A percentile compares a stretch with the other conserved stretches of the same genome.
Evolutionary conservation across 2,888 invertebrate genomes (phyloP).

Genomic region (Steinernema hermaphroditum): DNA sequence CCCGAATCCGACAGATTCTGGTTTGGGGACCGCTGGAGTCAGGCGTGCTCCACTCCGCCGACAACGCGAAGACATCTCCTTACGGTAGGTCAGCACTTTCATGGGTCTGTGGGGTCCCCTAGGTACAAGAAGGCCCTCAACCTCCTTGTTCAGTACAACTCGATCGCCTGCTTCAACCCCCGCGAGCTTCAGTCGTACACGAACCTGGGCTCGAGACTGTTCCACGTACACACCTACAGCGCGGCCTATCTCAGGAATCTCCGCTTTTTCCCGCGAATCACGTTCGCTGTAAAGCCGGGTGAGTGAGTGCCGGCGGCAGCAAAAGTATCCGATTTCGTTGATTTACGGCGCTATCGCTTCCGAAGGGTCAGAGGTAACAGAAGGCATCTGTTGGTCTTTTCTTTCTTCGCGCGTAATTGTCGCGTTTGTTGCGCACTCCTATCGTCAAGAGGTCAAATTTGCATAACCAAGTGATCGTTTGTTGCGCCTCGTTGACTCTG

Average conservation of each 20-base stretch:
- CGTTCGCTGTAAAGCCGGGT: slow-evolving; percentile 54
- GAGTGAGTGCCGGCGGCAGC: background rate
- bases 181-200: slow-evolving; percentile 41
- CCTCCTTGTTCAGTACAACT: slow-evolving; percentile 38
- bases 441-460: background rate
- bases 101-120: too few relatives aligned
- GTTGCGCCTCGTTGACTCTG: slow-evolving; percentile 29
- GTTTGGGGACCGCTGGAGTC: slow-evolving; percentile 50
- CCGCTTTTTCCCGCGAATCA: slow-evolving; percentile 58
- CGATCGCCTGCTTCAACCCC: slow-evolving; percentile 48
- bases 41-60: slow-evolving; percentile 23
- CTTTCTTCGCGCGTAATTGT: slow-evolving; percentile 7
- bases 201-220: slow-evolving; percentile 51
- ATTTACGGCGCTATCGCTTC: slow-evolving; percentile 11
- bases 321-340: slow-evolving; percentile 17
- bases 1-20: slow-evolving; percentile 48
- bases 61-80: slow-evolving; percentile 15
- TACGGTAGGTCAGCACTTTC: slow-evolving; percentile 7
- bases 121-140: background rate
- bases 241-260: slow-evolving; percentile 59
- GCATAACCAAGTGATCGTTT: slow-evolving; percentile 27
- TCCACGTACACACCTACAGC: slow-evolving; percentile 62
- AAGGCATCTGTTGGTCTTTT: slow-evolving; percentile 19
- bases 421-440: background rate
- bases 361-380: too few relatives aligned